Evolutionary conservation across 2,888 invertebrate genomes (phyloP).

Genomic region (Mesorhabditis spiculigera): DNA sequence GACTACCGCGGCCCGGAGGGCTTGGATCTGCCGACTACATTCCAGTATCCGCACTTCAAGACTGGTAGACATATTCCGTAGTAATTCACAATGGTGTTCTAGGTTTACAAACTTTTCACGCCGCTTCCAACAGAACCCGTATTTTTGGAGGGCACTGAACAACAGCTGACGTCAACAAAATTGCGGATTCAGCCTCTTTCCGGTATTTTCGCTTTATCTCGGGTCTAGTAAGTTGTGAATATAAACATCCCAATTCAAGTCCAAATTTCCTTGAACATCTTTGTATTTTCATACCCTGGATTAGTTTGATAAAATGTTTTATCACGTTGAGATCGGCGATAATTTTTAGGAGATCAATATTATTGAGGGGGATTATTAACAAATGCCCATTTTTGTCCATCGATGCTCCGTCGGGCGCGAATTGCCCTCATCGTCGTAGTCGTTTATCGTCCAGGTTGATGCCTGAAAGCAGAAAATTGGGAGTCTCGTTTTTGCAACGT

Average conservation of each 20-base stretch:
- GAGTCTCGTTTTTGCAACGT: neutral
- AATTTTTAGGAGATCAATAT: neutral
- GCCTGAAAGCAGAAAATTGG: neutral
- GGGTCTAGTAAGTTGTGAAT: too few species aligned
- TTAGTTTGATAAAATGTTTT: neutral
- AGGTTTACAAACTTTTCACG: slow-evolving; percentile 76
- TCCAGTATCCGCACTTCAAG: slow-evolving; percentile 80
- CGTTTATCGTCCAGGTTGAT: neutral
- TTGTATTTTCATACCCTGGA: neutral
- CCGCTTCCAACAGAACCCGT: slow-evolving; percentile 67
- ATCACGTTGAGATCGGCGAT: neutral
- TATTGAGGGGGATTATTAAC: slow-evolving; percentile 4
- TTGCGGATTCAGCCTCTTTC: neutral
- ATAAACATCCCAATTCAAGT: neutral
- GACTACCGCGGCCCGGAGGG: slow-evolving; percentile 53
- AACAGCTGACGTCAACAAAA: slow-evolving; percentile 13
- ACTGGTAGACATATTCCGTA: slow-evolving; percentile 73
- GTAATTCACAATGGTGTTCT: neutral
- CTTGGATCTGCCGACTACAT: slow-evolving; percentile 69
- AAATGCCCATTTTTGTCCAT: slow-evolving; percentile 6
- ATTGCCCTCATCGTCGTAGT: neutral
- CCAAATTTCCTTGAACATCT: neutral
- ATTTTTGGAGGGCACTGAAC: slow-evolving; percentile 35
- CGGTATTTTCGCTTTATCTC: neutral
- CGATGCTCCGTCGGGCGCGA: neutral